phyloP scores from a whole-genome alignment of 2,888 invertebrate genomes.

The Ophion obscuratus region DNA sequence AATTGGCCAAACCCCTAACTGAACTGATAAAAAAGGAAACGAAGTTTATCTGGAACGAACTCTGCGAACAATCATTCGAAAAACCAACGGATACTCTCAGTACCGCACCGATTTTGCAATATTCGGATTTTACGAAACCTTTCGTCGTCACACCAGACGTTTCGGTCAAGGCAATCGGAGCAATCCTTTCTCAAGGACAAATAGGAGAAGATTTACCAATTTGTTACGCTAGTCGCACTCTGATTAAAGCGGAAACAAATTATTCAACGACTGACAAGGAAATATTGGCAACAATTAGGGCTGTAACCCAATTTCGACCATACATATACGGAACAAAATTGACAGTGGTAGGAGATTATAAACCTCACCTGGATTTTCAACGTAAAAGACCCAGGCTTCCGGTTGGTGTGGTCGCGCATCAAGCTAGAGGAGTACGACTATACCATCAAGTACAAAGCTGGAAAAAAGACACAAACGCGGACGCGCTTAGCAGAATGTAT shows the following conservation, averaged over 20 bases:
- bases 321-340: conserved; percentile 76
- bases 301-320: conserved; percentile 74
- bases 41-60: conserved; percentile 60
- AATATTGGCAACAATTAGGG: conserved; percentile 70
- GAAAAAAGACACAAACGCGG: conserved; percentile 33
- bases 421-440: conserved; percentile 22
- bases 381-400: conserved; percentile 23
- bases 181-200: conserved; percentile 75
- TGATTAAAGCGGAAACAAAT: conserved; percentile 73
- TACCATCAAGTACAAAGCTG: conserved; percentile 25
- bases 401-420: conserved; percentile 13
- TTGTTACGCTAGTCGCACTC: conserved; percentile 47
- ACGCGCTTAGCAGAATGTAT: conserved; percentile 2
- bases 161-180: conserved; percentile 73
- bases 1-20: conserved; percentile 64
- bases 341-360: conserved; percentile 74
- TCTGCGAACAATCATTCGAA: conserved; percentile 57
- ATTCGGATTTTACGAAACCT: conserved; percentile 74
- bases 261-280: conserved; percentile 71
- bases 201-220: conserved; percentile 74
- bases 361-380: conserved; percentile 18
- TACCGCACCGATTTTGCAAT: conserved; percentile 65
- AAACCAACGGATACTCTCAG: conserved; percentile 50
- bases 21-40: conserved; percentile 67
- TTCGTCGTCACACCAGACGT: conserved; percentile 76